phyloP scores from a whole-genome alignment of 92 coral and sea anemone species.

The Palythoa grandis region DNA sequence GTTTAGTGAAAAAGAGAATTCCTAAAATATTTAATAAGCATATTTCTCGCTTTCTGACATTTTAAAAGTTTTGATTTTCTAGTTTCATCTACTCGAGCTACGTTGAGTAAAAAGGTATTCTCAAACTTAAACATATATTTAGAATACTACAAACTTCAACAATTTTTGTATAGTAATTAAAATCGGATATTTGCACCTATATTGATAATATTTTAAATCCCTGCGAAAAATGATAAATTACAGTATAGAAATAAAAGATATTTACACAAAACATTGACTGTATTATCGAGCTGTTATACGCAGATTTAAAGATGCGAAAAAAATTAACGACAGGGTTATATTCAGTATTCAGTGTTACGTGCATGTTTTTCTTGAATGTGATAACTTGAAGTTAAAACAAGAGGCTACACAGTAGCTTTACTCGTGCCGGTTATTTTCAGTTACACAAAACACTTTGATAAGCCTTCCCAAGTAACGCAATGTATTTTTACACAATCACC shows the following conservation, averaged over 20 bases:
- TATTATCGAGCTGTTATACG: background rate
- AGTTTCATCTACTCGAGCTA: background rate
- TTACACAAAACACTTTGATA: no score
- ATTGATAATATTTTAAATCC: conserved; percentile 2
- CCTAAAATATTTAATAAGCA: background rate
- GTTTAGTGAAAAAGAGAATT: background rate
- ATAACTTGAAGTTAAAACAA: no score
- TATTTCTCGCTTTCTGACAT: background rate
- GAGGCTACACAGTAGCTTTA: no score
- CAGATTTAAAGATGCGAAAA: no score
- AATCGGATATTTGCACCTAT: background rate
- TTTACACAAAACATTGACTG: background rate
- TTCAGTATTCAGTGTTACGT: no score
- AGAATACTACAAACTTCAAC: background rate
- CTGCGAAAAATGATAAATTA: background rate
- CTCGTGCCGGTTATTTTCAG: no score
- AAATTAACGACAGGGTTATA: no score
- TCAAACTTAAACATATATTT: background rate
- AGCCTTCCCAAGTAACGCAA: no score
- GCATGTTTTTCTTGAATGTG: no score
- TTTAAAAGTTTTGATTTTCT: background rate
- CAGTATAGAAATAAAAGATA: background rate
- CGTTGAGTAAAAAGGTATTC: background rate
- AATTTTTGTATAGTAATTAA: conserved; percentile 8
- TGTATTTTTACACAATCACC: no score